Evolutionary conservation across 1,140 invertebrate genomes (phyloP).

Genomic region (Colletes gigas): DNA sequence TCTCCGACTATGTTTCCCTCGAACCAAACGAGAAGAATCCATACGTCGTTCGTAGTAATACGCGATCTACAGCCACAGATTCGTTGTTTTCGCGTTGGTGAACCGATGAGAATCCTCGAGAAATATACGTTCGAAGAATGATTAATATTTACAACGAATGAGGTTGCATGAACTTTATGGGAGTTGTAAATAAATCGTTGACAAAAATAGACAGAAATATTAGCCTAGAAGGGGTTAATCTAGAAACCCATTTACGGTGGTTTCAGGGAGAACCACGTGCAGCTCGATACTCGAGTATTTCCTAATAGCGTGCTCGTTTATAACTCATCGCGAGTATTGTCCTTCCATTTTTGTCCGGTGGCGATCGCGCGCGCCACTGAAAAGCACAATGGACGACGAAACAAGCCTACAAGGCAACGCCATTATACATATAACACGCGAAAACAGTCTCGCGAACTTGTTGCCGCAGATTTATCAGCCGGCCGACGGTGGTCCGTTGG

Average conservation of each 20-base stretch:
- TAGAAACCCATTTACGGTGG: background rate
- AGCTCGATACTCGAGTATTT: background rate
- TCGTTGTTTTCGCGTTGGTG: background rate
- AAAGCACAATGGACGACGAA: background rate
- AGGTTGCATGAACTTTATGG: too few species aligned
- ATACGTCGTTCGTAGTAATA: conserved; percentile 40
- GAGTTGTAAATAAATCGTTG: too few species aligned
- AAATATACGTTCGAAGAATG: too few species aligned
- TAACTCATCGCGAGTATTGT: background rate
- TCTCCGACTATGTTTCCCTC: background rate
- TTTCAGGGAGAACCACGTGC: background rate
- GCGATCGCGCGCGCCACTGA: background rate
- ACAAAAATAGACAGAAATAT: too few species aligned
- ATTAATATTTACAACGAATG: too few species aligned
- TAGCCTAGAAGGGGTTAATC: background rate
- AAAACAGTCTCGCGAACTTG: conserved; percentile 9
- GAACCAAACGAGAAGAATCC: background rate
- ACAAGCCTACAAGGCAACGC: background rate
- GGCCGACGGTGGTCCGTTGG: background rate
- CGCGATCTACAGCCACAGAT: conserved; percentile 20
- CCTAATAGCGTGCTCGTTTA: background rate
- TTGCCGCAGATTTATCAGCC: conserved; percentile 36
- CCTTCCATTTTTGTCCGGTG: background rate
- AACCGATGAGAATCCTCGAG: too few species aligned
- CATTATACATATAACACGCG: background rate